Evolutionary conservation across 2,888 invertebrate species (phyloP).

Genomic region (Frankliniella intonsa): DNA sequence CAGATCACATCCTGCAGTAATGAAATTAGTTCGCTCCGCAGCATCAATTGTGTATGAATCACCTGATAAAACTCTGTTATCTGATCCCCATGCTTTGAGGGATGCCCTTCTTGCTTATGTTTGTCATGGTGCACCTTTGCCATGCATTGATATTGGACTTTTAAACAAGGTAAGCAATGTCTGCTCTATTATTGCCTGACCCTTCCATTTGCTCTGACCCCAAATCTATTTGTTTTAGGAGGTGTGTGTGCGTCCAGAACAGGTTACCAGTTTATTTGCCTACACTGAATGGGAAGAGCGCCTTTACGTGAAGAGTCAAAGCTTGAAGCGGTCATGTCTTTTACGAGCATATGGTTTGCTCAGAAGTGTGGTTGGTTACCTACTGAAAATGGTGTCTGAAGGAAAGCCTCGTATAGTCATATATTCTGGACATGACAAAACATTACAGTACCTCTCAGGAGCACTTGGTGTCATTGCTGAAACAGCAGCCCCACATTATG

Average conservation of each 20-base stretch:
- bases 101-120: slow-evolving; percentile 80
- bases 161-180: slow-evolving; percentile 34
- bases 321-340: slow-evolving; percentile 62
- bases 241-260: slow-evolving; percentile 62
- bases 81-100: slow-evolving; percentile 65
- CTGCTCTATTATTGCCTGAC: background rate
- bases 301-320: slow-evolving; percentile 57
- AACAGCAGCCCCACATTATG: slow-evolving; percentile 71
- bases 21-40: slow-evolving; percentile 62
- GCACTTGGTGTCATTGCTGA: slow-evolving; percentile 68
- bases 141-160: slow-evolving; percentile 58
- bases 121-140: slow-evolving; percentile 77
- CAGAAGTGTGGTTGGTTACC: slow-evolving; percentile 72
- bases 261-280: slow-evolving; percentile 72
- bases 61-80: slow-evolving; percentile 55
- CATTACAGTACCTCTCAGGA: slow-evolving; percentile 74
- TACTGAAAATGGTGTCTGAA: slow-evolving; percentile 75
- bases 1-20: slow-evolving; percentile 68
- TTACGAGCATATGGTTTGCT: slow-evolving; percentile 78
- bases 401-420: slow-evolving; percentile 68
- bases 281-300: slow-evolving; percentile 77
- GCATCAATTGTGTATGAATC: slow-evolving; percentile 63
- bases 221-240: slow-evolving; percentile 37
- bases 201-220: background rate
- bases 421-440: slow-evolving; percentile 90